A percentile compares a stretch with the other conserved stretches of the same genome.
Conservation (phyloP, 2,888 invertebrate genomes). For the Junonia oenone region DNA sequence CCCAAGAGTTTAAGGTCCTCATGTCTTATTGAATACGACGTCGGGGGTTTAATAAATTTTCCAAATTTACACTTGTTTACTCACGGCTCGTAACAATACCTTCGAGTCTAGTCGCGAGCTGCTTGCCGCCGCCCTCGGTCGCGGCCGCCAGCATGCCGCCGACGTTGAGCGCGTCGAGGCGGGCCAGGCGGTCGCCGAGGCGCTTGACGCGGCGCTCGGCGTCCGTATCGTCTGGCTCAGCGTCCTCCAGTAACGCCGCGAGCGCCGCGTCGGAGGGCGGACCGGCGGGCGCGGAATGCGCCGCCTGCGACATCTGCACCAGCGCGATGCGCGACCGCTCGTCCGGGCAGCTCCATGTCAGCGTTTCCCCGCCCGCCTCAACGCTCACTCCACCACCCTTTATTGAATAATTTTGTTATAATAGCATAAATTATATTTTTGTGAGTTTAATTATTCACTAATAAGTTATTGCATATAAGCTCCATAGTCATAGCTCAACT, state of each 20-base stretch:
- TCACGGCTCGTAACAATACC: too few species aligned
- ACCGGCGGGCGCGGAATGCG: constrained; percentile 80
- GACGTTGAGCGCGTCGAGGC: constrained; percentile 83
- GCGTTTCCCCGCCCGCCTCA: constrained; percentile 37
- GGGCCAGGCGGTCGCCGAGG: constrained; percentile 90
- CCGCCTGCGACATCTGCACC: constrained; percentile 32
- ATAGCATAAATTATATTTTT: background rate
- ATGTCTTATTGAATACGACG: too few species aligned
- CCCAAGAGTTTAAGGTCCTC: too few species aligned
- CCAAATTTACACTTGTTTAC: too few species aligned
- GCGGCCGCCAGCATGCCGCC: constrained; percentile 86
- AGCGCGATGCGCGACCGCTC: constrained; percentile 31
- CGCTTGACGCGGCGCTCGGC: constrained; percentile 84
- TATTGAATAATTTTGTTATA: background rate
- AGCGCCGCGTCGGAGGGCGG: constrained; percentile 87
- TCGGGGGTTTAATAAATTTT: too few species aligned
- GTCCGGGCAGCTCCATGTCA: constrained; percentile 33
- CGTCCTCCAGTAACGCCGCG: constrained; percentile 83
- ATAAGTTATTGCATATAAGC: too few species aligned
- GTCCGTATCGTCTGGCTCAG: constrained; percentile 92
- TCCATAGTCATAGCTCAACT: too few species aligned
- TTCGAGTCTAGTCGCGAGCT: constrained; percentile 76
- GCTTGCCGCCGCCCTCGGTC: constrained; percentile 85
- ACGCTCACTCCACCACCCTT: constrained; percentile 34
- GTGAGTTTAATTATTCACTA: too few species aligned